phyloP scores from a whole-genome alignment of 2,797 vertebrate species.

The Poecilia velifera region DNA sequence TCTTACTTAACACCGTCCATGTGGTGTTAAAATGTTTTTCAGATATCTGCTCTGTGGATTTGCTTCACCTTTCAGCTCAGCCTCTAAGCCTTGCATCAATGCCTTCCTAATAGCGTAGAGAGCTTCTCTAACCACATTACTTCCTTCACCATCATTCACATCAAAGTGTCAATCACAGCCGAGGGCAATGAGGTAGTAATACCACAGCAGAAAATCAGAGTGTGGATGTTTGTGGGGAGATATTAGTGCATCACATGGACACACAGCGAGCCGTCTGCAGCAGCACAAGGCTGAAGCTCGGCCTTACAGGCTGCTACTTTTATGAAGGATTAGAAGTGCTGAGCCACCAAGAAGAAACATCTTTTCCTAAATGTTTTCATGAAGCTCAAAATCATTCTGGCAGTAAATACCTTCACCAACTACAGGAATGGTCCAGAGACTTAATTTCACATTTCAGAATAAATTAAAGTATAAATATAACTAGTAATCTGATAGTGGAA shows the following conservation, averaged over 20 bases:
- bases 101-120: conserved; percentile 31
- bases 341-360: background rate
- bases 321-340: background rate
- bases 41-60: conserved; percentile 43
- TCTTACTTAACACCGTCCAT: conserved; percentile 12
- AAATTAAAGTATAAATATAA: background rate
- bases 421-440: background rate
- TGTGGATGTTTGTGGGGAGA: conserved; percentile 8
- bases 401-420: background rate
- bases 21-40: conserved; percentile 42
- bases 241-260: background rate
- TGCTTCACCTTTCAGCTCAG: conserved; percentile 20
- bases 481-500: background rate
- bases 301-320: background rate
- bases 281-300: background rate
- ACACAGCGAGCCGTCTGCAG: background rate
- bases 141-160: conserved; percentile 50
- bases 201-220: conserved; percentile 10
- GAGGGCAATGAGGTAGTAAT: conserved; percentile 28
- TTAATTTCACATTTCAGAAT: background rate
- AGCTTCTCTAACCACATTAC: conserved; percentile 31
- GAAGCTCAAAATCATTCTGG: background rate
- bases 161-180: conserved; percentile 63
- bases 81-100: conserved; percentile 21
- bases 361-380: background rate